A percentile compares a stretch with the other conserved stretches of the same genome.
Evolutionary conservation across 2,797 vertebrate species (phyloP).

Genomic region (Notoglanidium macrostoma): DNA sequence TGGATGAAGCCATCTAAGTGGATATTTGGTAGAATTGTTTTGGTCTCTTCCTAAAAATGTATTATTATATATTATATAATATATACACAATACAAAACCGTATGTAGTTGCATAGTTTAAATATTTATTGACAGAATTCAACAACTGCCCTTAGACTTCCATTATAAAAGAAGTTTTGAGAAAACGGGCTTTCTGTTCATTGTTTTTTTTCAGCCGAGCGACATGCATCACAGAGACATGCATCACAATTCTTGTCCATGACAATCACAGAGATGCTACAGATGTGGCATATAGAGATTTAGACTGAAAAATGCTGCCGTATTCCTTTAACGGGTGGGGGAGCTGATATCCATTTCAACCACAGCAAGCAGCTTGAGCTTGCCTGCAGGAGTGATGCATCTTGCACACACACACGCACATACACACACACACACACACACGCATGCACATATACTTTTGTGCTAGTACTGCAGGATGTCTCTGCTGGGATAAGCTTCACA

Average conservation of each 20-base stretch:
- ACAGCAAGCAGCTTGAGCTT: conserved; percentile 42
- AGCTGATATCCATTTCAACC: conserved; percentile 46
- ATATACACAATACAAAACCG: background rate
- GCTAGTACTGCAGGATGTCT: conserved; percentile 42
- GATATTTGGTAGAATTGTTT: background rate
- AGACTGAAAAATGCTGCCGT: background rate
- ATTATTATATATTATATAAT: background rate
- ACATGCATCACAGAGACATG: background rate
- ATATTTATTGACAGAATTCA: background rate
- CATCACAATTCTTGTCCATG: background rate
- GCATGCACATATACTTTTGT: conserved; percentile 31
- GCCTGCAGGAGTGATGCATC: conserved; percentile 45
- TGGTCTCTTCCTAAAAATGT: background rate
- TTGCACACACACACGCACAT: conserved; percentile 42
- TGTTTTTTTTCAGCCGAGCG: background rate
- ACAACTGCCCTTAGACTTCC: background rate
- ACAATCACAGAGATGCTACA: background rate
- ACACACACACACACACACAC: conserved; percentile 32
- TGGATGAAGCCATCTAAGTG: background rate
- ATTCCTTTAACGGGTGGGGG: background rate
- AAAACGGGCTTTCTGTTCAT: background rate
- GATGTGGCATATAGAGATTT: background rate
- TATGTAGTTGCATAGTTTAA: background rate
- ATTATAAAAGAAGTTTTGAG: background rate
- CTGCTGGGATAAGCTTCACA: conserved; percentile 38